phyloP scores from a whole-genome alignment of 1,140 invertebrate genomes.

The Drosophila micromelanica region DNA sequence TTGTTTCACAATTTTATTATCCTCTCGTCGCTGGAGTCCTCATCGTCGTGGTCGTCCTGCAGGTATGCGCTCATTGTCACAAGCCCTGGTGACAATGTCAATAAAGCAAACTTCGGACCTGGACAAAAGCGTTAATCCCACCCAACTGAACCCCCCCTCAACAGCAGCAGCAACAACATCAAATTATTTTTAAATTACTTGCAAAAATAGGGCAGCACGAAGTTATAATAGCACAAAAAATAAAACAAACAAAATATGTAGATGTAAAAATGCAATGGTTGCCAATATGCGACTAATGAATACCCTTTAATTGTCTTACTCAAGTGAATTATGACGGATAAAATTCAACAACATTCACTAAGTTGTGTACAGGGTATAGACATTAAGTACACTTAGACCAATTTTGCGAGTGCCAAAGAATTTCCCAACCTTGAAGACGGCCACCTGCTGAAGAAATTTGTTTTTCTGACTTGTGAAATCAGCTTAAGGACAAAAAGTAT shows the following conservation, averaged over 20 bases:
- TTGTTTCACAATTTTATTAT: slow-evolving; percentile 80
- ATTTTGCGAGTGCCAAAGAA: neutral
- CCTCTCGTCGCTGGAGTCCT: slow-evolving; percentile 38
- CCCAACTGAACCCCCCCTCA: neutral
- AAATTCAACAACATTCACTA: too few species aligned
- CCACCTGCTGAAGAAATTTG: neutral
- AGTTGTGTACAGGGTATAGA: neutral
- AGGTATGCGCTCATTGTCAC: slow-evolving; percentile 66
- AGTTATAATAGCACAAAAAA: slow-evolving; percentile 56
- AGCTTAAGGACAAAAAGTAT: neutral
- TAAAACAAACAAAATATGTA: slow-evolving; percentile 20
- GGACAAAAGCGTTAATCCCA: slow-evolving; percentile 13
- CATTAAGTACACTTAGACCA: neutral
- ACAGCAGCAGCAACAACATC: slow-evolving; percentile 42
- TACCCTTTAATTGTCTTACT: neutral
- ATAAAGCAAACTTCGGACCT: slow-evolving; percentile 71
- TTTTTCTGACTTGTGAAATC: neutral
- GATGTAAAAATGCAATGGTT: neutral
- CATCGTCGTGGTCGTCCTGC: slow-evolving; percentile 22
- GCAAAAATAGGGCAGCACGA: slow-evolving; percentile 57
- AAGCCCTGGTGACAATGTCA: slow-evolving; percentile 73
- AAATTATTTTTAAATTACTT: slow-evolving; percentile 81
- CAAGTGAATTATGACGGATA: too few species aligned
- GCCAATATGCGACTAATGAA: neutral
- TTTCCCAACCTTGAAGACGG: neutral